Evolutionary conservation across 2,888 invertebrate species (phyloP).

Genomic region (Tinea trinotella): DNA sequence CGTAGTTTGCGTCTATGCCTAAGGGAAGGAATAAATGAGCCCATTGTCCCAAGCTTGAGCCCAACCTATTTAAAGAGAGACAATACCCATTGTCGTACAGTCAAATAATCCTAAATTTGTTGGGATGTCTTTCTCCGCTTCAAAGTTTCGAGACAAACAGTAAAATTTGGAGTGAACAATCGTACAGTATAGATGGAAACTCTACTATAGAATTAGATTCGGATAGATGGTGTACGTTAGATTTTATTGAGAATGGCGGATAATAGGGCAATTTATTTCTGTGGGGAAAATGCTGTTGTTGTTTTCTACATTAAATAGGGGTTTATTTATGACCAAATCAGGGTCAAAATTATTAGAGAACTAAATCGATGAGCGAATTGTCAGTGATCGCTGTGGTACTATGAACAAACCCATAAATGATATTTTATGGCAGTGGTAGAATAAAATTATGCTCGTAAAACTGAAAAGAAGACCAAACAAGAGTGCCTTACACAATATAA

Average conservation of each 20-base stretch:
- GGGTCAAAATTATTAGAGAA: conserved; percentile 17
- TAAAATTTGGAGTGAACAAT: conserved; percentile 22
- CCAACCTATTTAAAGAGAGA: conserved; percentile 57
- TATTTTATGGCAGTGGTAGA: conserved; percentile 37
- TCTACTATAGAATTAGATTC: conserved; percentile 10
- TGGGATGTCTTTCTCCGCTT: conserved; percentile 46
- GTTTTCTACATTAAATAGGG: conserved; percentile 13
- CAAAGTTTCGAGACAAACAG: conserved; percentile 36
- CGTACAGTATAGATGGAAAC: neutral
- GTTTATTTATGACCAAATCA: conserved; percentile 4
- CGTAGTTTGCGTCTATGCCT: conserved; percentile 52
- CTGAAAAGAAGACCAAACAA: conserved; percentile 37
- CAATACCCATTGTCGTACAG: conserved; percentile 57
- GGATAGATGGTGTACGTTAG: conserved; percentile 2
- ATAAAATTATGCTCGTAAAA: conserved; percentile 41
- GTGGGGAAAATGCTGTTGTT: conserved; percentile 12
- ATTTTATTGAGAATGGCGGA: conserved; percentile 14
- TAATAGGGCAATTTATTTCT: conserved; percentile 1
- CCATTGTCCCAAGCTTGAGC: conserved; percentile 50
- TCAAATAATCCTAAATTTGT: conserved; percentile 51
- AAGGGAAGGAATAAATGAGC: conserved; percentile 59
- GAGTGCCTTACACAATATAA: conserved; percentile 19
- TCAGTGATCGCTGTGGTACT: conserved; percentile 37
- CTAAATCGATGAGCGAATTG: conserved; percentile 31
- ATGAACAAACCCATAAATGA: conserved; percentile 41